Conservation (phyloP, 1,140 invertebrate genomes). For the Brachionus asplanchnoidis region DNA sequence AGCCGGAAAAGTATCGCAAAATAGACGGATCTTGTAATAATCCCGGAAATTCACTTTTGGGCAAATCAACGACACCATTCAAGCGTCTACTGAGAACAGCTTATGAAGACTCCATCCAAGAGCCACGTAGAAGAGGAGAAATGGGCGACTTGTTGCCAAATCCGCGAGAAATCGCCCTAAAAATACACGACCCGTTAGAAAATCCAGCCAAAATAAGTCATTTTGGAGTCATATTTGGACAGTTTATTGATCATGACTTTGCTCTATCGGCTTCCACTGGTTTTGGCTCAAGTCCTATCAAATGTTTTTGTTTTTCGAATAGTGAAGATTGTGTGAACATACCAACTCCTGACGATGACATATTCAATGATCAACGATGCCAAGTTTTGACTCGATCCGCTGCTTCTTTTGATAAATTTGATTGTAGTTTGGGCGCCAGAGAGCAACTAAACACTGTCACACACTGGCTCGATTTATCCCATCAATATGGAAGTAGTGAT, state of each 20-base stretch:
- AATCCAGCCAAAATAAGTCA: slow-evolving; percentile 29
- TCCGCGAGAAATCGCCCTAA: neutral
- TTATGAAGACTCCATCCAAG: slow-evolving; percentile 3
- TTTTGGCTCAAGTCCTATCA: neutral
- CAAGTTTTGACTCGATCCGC: slow-evolving; percentile 25
- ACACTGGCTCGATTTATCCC: slow-evolving; percentile 74
- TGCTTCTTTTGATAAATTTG: slow-evolving; percentile 34
- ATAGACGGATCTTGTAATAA: slow-evolving; percentile 41
- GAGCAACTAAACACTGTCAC: slow-evolving; percentile 74
- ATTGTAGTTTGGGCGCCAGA: slow-evolving; percentile 45
- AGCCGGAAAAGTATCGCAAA: slow-evolving; percentile 16
- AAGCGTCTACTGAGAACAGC: slow-evolving; percentile 1
- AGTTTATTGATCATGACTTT: slow-evolving; percentile 47
- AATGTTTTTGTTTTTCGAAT: neutral
- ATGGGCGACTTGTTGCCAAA: slow-evolving; percentile 3
- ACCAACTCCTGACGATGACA: slow-evolving; percentile 6
- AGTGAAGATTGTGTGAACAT: slow-evolving; percentile 40
- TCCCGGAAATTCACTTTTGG: neutral
- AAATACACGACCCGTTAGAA: neutral
- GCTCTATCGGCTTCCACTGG: slow-evolving; percentile 8
- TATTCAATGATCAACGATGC: slow-evolving; percentile 22
- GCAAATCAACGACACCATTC: slow-evolving; percentile 9
- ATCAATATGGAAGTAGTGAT: slow-evolving; percentile 66
- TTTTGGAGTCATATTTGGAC: slow-evolving; percentile 45
- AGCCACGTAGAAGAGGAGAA: slow-evolving; percentile 1